Conservation (phyloP, 2,797 vertebrate genomes). For the Hylomyscus alleni region DNA sequence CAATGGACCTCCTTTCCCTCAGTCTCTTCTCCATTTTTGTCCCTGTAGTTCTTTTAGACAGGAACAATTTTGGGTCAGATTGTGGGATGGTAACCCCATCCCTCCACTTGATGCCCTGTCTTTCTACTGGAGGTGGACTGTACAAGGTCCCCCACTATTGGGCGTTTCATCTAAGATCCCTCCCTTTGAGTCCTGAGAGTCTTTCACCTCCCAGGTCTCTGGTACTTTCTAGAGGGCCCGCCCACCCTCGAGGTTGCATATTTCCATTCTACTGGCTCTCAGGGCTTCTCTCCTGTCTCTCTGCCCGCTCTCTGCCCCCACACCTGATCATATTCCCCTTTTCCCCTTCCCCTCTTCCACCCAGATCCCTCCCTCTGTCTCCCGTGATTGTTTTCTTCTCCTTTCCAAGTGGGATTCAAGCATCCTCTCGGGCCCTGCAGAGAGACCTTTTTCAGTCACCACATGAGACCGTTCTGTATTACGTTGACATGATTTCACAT, state of each 20-base stretch:
- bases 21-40: not conserved
- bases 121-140: not conserved
- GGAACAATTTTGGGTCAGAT: not conserved
- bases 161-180: not conserved
- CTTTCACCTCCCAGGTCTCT: not conserved
- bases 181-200: not conserved
- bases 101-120: not conserved
- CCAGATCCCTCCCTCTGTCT: not conserved
- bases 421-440: not conserved
- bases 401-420: not conserved
- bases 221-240: not conserved
- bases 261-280: not conserved
- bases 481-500: not conserved
- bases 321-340: not conserved
- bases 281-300: not conserved
- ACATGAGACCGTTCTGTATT: not conserved
- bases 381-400: not conserved
- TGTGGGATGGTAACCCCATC: not conserved
- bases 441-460: constrained; percentile 21
- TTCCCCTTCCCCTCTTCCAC: not conserved
- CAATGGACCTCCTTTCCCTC: not conserved
- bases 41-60: not conserved
- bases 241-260: not conserved
- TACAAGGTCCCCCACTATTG: not conserved
- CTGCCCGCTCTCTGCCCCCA: not conserved